These are phyloP conservation scores for Tiliqua scincoides DNA, from an alignment of 2,113 vertebrate genomes.

Conservation along the genomic window DNA sequence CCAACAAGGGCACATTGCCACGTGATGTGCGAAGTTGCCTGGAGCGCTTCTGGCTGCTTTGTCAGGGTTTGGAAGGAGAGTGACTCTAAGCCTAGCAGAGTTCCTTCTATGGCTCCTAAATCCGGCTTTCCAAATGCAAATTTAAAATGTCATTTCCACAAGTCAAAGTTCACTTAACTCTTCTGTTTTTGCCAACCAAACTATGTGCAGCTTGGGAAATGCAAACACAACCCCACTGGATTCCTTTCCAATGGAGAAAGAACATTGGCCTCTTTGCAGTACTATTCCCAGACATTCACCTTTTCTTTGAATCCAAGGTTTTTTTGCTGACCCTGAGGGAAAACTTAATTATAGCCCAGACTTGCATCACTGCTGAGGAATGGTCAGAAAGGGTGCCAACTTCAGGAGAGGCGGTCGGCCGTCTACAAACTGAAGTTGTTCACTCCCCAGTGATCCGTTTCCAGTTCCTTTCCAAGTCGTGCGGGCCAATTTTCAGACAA, in stretches of 20 bases:
- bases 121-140: neutral
- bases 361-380: conserved; percentile 64
- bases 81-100: neutral
- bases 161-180: neutral
- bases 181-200: fast-evolving
- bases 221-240: neutral
- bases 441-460: conserved; percentile 70
- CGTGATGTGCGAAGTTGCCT: neutral
- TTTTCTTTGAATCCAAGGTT: conserved; percentile 15
- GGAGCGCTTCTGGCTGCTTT: neutral
- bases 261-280: neutral
- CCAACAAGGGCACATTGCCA: neutral
- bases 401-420: conserved; percentile 42
- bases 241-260: neutral
- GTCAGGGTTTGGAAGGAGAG: neutral
- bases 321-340: conserved; percentile 12
- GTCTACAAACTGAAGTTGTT: conserved; percentile 59
- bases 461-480: conserved; percentile 55
- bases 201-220: fast-evolving
- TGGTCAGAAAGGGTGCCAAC: conserved; percentile 42
- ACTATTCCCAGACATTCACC: neutral
- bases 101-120: neutral
- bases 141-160: neutral
- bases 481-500: conserved; percentile 59
- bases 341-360: conserved; percentile 40